phyloP scores from a whole-genome alignment of 2,113 vertebrate genomes.

The Eulacestoma nigropectus region DNA sequence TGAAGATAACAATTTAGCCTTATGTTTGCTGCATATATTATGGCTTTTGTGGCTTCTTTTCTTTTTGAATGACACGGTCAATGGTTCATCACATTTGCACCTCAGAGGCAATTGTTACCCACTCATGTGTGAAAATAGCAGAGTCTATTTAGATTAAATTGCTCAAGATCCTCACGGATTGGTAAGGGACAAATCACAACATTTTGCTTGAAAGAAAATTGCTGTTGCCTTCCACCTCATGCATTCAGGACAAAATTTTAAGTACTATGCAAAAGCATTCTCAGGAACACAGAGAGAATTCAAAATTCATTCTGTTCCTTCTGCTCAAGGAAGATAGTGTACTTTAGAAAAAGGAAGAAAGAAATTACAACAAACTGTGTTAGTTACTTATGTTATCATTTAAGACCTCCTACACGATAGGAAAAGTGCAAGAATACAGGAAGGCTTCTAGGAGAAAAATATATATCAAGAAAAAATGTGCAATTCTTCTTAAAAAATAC shows the following conservation, averaged over 20 bases:
- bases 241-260: constrained; percentile 18
- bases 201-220: constrained; percentile 49
- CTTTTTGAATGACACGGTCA: constrained; percentile 60
- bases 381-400: neutral
- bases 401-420: neutral
- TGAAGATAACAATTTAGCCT: constrained; percentile 49
- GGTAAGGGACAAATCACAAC: constrained; percentile 59
- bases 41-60: constrained; percentile 37
- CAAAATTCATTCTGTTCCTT: neutral
- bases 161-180: constrained; percentile 49
- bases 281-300: neutral
- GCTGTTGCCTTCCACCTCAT: neutral
- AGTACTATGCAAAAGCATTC: neutral
- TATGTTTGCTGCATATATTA: constrained; percentile 41
- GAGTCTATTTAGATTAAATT: constrained; percentile 68
- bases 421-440: neutral
- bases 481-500: neutral
- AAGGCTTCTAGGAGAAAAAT: neutral
- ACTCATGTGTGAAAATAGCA: constrained; percentile 67
- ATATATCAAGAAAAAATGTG: neutral
- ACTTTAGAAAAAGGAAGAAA: neutral
- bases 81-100: constrained; percentile 68
- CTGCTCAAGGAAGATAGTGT: neutral
- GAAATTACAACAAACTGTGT: neutral
- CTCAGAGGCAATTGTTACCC: constrained; percentile 65